Base-by-base conservation (phyloP, 2,113 vertebrate species). In the Sarotherodon lohbergeri region DNA sequence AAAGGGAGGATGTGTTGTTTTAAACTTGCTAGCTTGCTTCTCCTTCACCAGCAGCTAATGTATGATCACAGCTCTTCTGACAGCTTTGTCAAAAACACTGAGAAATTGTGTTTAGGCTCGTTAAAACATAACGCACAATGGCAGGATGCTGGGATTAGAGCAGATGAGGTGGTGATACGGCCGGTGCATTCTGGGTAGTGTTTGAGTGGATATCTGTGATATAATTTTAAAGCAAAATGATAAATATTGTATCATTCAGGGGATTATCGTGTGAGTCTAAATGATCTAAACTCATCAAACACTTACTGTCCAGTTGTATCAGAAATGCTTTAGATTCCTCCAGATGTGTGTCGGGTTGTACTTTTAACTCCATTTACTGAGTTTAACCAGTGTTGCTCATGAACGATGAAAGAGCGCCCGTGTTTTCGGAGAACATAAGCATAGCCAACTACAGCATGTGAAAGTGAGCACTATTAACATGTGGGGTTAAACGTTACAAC, bases 61-160 rank as follows among this genome's bases (percentile, higher is more conserved):
- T 3, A 63, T 81, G 85, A 91, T 89, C 90, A 82, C 91, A 90
- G 91, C 87, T 81, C 88, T 55, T 50, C 66, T 82, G 92, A 86
- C 86, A 91, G 89, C 90, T 86, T 89, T 10, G 84, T 90, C 84
- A 80, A 13, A 91, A 90, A 85, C 85, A 88, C 39, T 84, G 81
- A 83, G 82, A 82, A 17, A 29, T 22, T 41, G 50, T 55, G 80
- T 88, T 82, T 36, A 41, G 50, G 68, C 68, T 80, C 61, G 73
- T 91, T 88, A 87, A 76, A 81, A 82, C 56, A 87, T 27, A 82
- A 59, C 4, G 2, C 61, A 84, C 41, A 66, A 50, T 81, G 80
- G 66, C 56, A 81, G 89, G 71, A 83, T 55, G 61, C 76, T 85
- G 78, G 32, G 83, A 90, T 80, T 39, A 86, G 27, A 84, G 22